Evolutionary conservation across 2,797 vertebrate genomes (phyloP).

Genomic region (Sarcoramphus papa): DNA sequence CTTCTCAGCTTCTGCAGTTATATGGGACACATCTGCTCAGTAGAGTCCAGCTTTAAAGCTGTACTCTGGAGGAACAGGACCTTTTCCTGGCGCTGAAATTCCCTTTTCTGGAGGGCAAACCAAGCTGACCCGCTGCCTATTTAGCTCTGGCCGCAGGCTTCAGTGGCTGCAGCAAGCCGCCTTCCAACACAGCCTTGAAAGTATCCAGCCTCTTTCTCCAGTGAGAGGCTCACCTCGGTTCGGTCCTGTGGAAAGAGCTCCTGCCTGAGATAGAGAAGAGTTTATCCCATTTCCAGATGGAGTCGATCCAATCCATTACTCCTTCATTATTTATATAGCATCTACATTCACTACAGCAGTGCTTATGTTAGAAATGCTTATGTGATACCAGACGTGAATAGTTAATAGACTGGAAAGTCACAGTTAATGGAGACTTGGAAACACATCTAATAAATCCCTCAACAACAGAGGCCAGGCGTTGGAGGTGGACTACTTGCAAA

Average conservation of each 20-base stretch:
- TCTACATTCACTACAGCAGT: background rate
- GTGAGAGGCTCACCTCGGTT: background rate
- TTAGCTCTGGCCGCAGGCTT: background rate
- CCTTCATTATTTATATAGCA: background rate
- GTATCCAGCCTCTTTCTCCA: background rate
- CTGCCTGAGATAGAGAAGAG: background rate
- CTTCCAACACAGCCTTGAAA: background rate
- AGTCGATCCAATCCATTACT: background rate
- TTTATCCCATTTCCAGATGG: background rate
- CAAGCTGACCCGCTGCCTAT: background rate
- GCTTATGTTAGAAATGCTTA: background rate
- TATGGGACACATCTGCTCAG: rapidly evolving
- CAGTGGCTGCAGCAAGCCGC: background rate
- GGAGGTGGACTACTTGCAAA: background rate
- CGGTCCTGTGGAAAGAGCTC: background rate
- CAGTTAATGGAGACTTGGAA: background rate
- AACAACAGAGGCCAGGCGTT: rapidly evolving
- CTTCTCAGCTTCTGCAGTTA: background rate
- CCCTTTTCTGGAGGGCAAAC: background rate
- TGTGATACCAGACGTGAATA: constrained; percentile 7
- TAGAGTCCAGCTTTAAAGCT: background rate
- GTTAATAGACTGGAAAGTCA: constrained; percentile 18
- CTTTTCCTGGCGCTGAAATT: background rate
- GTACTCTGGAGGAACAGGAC: background rate
- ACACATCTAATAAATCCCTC: background rate